Base-by-base conservation (phyloP, 30 jellyfish, hydroid and myxozoan species). In the Chironex yamaguchii region DNA sequence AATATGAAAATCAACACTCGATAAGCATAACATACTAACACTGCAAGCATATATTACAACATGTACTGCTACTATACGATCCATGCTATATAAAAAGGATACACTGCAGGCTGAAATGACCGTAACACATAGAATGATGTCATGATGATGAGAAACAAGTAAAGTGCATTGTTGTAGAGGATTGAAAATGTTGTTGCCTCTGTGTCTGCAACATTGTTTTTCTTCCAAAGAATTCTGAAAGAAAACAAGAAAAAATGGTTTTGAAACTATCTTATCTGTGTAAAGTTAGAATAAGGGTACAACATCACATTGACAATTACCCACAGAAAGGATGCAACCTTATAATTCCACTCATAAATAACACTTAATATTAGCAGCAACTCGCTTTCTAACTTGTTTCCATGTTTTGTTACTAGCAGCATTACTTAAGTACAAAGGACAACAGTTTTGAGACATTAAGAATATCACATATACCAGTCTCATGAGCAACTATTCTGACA, bases 181-280 rank as follows among this genome's bases (percentile, higher is more conserved):
- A 94, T 94, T 6, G 99, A 91, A 64, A 94, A 85, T 29, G 97
- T 88, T 30, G 99, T 94, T 17, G 99, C 99, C 50, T 94, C 99
- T 2, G 99, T 94, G 69, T 94, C 99, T 4, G 99, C 97, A 24
- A 94, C 99, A 33, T 84, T 94, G 82, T 94, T 94, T 81, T 94
- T 94, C 95, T 94, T 94, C 99, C 99, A 94, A 26, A 94, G 81
- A 76, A 94, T 94, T 50, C 99, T 89, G 51, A 22, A 79, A 48
- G 65, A n/a, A 2, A 79, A 13, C 12, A 50, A 27, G 22, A 49
- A 48, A n/a, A n/a, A n/a, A n/a, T n/a, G n/a, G n/a, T n/a, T n/a
- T n/a, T n/a, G n/a, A n/a, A n/a, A n/a, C n/a, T n/a, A n/a, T n/a
- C n/a, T n/a, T n/a, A n/a, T n/a, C n/a, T n/a, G n/a, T n/a, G n/a